Evolutionary conservation across 2,888 invertebrate genomes (phyloP), one percentile per base, ranked within the genome.

Genomic region (Eustalomyia histrio): DNA sequence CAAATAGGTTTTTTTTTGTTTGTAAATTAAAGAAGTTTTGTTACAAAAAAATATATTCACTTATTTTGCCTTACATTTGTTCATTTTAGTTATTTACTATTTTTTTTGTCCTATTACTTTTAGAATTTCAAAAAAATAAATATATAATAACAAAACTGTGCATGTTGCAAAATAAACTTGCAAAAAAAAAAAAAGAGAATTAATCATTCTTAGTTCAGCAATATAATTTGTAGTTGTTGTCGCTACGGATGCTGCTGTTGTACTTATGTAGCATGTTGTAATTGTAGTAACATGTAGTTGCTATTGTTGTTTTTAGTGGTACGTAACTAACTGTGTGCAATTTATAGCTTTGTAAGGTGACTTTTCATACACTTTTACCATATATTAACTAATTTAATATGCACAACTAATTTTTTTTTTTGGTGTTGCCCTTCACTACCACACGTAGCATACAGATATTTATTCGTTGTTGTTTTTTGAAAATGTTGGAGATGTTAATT

Each of bases 371-470:
- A 68, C 64, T 74, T 63, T 61, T 73, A 50, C 73, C 80, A 80
- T 78, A 71, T 81, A 78, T 65, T 78, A 65, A 75, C 65, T 74
- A 33, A 71, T 81, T 75, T 78, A 81, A 75, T 74, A 81, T 81
- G 78, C 78, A 39, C 69, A 74, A 78, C 64, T 71, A 64, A 75
- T 67, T 67, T 33, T 75, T 52, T 55, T 35, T 29, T 4, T 7
- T 14, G 33, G 33, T 67, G 53, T 52, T 50, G 14, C 55, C 9
- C 55, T 18, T 53, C 21, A 21, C 29, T 21, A 5, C 29, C 14
- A 29, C 24, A 17, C 47, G 43, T 47, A 29, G 29, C 29, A 29
- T 39, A 14, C 39, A 39, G 2, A 14, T 39, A 14, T 21, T 35
- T 67, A 43, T 60, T 16, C 4, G 16, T 8, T n/a, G 17, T 24